Evolutionary conservation across 2,113 vertebrate genomes (phyloP).

Genomic region (Thomomys bottae): DNA sequence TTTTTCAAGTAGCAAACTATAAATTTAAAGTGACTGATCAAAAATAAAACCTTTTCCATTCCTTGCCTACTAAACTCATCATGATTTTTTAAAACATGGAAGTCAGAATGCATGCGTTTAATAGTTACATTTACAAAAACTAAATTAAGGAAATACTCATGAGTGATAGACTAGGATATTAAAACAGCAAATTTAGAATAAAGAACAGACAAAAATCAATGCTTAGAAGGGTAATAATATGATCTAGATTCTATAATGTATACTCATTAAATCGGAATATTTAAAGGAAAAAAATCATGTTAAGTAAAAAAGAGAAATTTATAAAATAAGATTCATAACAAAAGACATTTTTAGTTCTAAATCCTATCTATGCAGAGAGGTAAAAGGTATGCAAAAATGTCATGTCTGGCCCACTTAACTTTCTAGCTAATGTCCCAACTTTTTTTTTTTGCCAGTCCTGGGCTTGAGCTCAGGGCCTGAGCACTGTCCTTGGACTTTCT

Average conservation of each 20-base stretch:
- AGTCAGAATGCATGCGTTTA: no score
- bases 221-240: slow-evolving; percentile 21
- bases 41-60: not conserved
- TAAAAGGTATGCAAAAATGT: not conserved
- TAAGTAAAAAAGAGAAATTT: slow-evolving; percentile 34
- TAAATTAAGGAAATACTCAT: not conserved
- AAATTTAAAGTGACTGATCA: not conserved
- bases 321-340: slow-evolving; percentile 9
- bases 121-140: not conserved
- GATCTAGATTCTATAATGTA: slow-evolving; percentile 40
- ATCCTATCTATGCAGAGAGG: slow-evolving; percentile 29
- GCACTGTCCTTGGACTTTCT: no score
- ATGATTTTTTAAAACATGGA: no score
- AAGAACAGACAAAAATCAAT: slow-evolving; percentile 36
- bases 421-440: no score
- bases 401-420: not conserved
- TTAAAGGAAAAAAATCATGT: slow-evolving; percentile 43
- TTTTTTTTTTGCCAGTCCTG: no score
- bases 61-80: not conserved
- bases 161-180: not conserved
- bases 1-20: not conserved
- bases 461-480: no score
- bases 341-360: slow-evolving; percentile 23
- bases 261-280: slow-evolving; percentile 19
- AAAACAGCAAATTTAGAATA: slow-evolving; percentile 20